Evolutionary conservation across 2,797 vertebrate species (phyloP).

Genomic region (Artibeus lituratus): DNA sequence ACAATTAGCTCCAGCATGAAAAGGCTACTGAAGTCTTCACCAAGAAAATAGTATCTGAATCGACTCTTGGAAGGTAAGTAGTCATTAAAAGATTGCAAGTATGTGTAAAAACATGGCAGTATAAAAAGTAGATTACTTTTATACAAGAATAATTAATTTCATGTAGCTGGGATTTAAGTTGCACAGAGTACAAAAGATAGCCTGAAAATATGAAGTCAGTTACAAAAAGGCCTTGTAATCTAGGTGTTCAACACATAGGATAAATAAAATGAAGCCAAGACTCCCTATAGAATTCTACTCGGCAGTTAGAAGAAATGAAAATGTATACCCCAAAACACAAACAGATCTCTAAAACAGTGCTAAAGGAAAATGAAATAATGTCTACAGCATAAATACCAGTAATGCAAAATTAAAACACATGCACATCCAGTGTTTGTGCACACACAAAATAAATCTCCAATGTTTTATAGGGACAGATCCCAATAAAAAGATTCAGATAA

Average conservation of each 20-base stretch:
- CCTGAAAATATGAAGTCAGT: background rate
- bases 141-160: background rate
- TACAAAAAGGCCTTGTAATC: background rate
- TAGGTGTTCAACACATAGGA: background rate
- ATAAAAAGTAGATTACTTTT: background rate
- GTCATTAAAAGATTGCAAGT: background rate
- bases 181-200: background rate
- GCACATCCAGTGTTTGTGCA: background rate
- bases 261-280: conserved; percentile 22
- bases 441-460: background rate
- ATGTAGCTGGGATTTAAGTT: background rate
- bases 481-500: background rate
- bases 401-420: background rate
- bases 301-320: background rate
- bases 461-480: background rate
- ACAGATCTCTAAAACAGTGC: background rate
- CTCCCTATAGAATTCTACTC: background rate
- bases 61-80: background rate
- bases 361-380: background rate
- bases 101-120: background rate
- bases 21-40: background rate
- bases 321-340: background rate
- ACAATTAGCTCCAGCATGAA: background rate
- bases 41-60: background rate
- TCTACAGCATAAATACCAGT: background rate